Percentiles rank a stretch among this genome's conserved stretches.
Evolutionary conservation across 37 sponge, comb jelly and placozoan genomes (phyloP).

Genomic region (Chondrosia reniformis): DNA sequence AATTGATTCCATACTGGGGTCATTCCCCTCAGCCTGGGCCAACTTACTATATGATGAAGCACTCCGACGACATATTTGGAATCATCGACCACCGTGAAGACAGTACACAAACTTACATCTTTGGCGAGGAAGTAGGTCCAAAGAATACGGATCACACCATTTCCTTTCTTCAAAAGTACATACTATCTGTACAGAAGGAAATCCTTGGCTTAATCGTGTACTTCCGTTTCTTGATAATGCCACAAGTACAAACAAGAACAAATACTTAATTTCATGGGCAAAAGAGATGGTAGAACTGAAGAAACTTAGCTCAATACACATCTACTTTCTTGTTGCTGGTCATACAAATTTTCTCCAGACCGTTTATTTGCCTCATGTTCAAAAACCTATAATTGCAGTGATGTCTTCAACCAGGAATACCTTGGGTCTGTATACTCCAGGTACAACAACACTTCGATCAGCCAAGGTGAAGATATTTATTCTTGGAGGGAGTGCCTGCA

Average conservation of each 20-base stretch:
- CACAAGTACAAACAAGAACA: constrained; percentile 38
- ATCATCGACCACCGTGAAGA: constrained; percentile 37
- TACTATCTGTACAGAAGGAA: not conserved
- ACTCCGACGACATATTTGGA: constrained; percentile 33
- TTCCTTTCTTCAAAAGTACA: constrained; percentile 13
- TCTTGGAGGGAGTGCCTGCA: constrained; percentile 18
- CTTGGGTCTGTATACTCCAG: not conserved
- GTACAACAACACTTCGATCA: not conserved
- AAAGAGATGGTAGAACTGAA: constrained; percentile 21
- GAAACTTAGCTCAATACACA: not conserved
- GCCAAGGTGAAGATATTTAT: constrained; percentile 4
- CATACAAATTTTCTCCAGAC: constrained; percentile 60
- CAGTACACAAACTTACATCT: not conserved
- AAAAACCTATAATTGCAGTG: constrained; percentile 4
- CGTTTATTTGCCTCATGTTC: constrained; percentile 17
- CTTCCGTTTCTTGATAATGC: constrained; percentile 46
- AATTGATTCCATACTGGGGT: constrained; percentile 44
- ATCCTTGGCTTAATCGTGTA: constrained; percentile 31
- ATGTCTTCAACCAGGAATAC: constrained; percentile 32
- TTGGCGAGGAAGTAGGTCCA: constrained; percentile 35
- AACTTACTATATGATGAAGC: constrained; percentile 40
- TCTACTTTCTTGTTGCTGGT: constrained; percentile 42
- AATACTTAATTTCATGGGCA: constrained; percentile 28
- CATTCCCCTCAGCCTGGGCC: constrained; percentile 32
- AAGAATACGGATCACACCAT: constrained; percentile 54